Conservation (phyloP, 2,888 invertebrate species). For the Crepidodera aurea region DNA sequence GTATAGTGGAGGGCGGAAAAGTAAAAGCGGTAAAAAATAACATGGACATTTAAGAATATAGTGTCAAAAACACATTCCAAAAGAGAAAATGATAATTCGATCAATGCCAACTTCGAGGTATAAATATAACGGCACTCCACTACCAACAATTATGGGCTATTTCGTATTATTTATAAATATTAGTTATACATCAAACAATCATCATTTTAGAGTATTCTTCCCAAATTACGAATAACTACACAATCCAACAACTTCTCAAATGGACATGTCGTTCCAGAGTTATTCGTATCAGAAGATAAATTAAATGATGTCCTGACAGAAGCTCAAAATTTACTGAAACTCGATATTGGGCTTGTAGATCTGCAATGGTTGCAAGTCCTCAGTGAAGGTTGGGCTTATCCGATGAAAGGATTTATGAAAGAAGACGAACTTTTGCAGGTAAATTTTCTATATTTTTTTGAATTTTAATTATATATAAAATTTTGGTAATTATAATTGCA, state of each 20-base stretch:
- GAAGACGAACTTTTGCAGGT: slow-evolving; percentile 83
- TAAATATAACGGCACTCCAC: too few relatives aligned
- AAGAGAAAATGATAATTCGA: too few relatives aligned
- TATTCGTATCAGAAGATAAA: slow-evolving; percentile 76
- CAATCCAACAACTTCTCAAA: slow-evolving; percentile 28
- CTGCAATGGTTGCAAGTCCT: slow-evolving; percentile 89
- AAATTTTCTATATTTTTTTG: slow-evolving; percentile 12
- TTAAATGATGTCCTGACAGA: slow-evolving; percentile 72
- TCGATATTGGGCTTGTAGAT: slow-evolving; percentile 84
- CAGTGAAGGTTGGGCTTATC: slow-evolving; percentile 97
- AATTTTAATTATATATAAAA: background rate
- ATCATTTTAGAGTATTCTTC: slow-evolving; percentile 66
- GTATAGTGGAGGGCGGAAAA: too few relatives aligned
- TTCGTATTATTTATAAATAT: too few relatives aligned
- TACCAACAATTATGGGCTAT: too few relatives aligned
- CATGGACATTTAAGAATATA: too few relatives aligned
- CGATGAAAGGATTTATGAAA: slow-evolving; percentile 67
- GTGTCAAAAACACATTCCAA: too few relatives aligned
- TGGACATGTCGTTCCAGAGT: slow-evolving; percentile 68
- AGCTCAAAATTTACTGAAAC: slow-evolving; percentile 72
- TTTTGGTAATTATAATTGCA: background rate
- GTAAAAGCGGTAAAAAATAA: too few relatives aligned
- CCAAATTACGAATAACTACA: slow-evolving; percentile 51
- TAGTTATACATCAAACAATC: too few relatives aligned
- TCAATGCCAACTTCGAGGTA: too few relatives aligned